These are phyloP conservation scores for Epinephelus lanceolatus DNA, from an alignment of 2,113 vertebrate species.

Conservation along the genomic window DNA sequence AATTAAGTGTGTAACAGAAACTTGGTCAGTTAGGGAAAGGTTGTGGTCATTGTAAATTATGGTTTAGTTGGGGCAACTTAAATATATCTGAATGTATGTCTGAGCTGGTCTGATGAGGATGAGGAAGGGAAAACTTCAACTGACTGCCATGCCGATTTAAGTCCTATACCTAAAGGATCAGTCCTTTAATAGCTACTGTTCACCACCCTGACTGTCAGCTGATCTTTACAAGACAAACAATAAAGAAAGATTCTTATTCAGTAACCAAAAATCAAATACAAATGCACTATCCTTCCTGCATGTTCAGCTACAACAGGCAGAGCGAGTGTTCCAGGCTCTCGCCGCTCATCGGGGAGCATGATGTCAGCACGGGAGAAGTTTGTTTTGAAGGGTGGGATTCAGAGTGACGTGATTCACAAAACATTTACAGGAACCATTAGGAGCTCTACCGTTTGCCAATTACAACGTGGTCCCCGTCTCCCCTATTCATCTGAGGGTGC, in stretches of 20 bases:
- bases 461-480: constrained; percentile 58
- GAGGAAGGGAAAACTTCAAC: not conserved
- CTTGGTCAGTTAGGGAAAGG: not conserved
- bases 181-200: not conserved
- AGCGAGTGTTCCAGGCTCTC: constrained; percentile 32
- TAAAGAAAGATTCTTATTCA: not conserved
- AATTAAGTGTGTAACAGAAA: not conserved
- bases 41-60: not conserved
- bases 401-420: constrained; percentile 76
- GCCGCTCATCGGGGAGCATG: constrained; percentile 69
- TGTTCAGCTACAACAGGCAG: constrained; percentile 22
- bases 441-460: constrained; percentile 50
- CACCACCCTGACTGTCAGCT: not conserved
- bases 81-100: not conserved
- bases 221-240: not conserved
- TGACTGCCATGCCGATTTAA: not conserved
- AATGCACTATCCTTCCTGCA: not conserved
- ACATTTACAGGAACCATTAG: constrained; percentile 78
- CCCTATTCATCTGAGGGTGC: constrained; percentile 29
- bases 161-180: not conserved
- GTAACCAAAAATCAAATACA: constrained; percentile 6
- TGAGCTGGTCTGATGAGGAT: constrained; percentile 4
- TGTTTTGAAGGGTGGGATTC: constrained; percentile 82
- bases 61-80: too few relatives aligned
- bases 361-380: constrained; percentile 74